phyloP scores from a whole-genome alignment of 2,113 vertebrate species.

The Tachysurus vachellii region DNA sequence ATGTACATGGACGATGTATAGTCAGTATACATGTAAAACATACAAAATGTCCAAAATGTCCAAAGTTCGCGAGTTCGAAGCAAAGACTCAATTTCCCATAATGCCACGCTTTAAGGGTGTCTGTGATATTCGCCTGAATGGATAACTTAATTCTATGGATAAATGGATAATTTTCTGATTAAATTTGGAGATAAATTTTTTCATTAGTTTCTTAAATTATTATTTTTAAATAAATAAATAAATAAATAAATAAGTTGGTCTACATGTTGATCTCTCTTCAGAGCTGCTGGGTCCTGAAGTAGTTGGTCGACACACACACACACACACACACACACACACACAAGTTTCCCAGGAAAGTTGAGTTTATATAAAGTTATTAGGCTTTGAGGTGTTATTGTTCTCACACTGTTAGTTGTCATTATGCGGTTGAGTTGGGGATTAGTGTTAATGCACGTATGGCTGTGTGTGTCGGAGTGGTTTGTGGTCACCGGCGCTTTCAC shows the following conservation, averaged over 20 bases:
- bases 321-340: not conserved
- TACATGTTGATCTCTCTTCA: not conserved
- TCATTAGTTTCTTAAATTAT: no score
- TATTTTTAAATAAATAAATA: not conserved
- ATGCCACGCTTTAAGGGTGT: constrained; percentile 23
- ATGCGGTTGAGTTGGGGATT: not conserved
- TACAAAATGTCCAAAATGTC: not conserved
- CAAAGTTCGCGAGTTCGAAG: not conserved
- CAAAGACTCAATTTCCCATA: constrained; percentile 62
- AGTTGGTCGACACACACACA: not conserved
- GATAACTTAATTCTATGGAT: not conserved
- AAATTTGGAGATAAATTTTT: not conserved
- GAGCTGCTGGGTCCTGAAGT: constrained; percentile 66
- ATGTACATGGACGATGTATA: not conserved
- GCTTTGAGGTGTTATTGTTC: not conserved
- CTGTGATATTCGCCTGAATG: constrained; percentile 44
- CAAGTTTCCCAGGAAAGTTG: constrained; percentile 37
- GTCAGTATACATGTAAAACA: no score
- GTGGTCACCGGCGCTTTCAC: constrained; percentile 71
- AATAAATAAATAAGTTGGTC: not conserved
- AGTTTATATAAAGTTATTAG: not conserved
- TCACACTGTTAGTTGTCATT: not conserved
- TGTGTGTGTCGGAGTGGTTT: constrained; percentile 55
- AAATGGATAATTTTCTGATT: not conserved
- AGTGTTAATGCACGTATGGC: constrained; percentile 37